Evolutionary conservation across 2,113 vertebrate genomes (phyloP).

Genomic region (Mastomys natalensis): DNA sequence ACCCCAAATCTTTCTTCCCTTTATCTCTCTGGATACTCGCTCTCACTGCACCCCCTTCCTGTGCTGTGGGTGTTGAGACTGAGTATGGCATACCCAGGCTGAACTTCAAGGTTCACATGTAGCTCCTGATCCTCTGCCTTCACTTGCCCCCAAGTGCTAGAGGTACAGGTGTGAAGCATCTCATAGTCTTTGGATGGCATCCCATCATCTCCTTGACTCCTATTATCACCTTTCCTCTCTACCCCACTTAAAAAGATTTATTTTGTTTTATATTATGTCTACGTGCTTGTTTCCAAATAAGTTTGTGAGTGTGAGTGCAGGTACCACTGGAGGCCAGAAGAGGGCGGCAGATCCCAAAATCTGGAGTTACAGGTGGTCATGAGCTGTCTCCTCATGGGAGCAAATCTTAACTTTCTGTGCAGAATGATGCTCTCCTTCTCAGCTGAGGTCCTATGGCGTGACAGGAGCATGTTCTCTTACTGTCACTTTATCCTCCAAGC

Average conservation of each 20-base stretch:
- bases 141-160: background rate
- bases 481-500: background rate
- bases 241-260: background rate
- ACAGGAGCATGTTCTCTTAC: too few relatives aligned
- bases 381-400: background rate
- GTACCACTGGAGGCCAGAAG: background rate
- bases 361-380: background rate
- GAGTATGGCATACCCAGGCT: background rate
- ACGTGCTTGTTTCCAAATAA: too few relatives aligned
- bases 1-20: background rate
- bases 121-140: background rate
- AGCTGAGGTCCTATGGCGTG: rapidly evolving
- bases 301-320: background rate
- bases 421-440: too few relatives aligned
- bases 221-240: too few relatives aligned
- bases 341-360: background rate
- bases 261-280: background rate
- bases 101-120: background rate
- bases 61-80: background rate
- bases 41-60: background rate
- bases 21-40: too few relatives aligned
- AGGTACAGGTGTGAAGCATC: background rate
- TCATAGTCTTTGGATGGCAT: background rate
- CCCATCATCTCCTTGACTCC: background rate
- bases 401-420: background rate